Conservation (phyloP, 2,888 invertebrate genomes). For the Drosophila longiperda region DNA sequence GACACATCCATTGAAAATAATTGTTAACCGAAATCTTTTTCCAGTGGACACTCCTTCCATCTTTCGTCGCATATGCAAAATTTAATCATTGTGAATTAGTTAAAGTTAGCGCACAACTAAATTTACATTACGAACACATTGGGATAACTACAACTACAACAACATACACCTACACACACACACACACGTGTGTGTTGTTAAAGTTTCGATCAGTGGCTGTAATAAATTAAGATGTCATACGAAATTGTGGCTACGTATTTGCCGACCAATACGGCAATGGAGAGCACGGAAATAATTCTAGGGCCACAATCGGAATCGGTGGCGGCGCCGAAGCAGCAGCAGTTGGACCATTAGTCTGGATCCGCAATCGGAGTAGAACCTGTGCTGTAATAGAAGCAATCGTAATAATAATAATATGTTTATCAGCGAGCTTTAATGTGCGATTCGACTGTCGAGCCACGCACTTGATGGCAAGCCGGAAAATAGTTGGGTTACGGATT, state of each 20-base stretch:
- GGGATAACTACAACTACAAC: neutral
- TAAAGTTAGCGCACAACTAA: constrained; percentile 32
- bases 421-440: constrained; percentile 75
- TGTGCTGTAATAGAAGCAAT: constrained; percentile 56
- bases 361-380: constrained; percentile 1
- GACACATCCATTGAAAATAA: neutral
- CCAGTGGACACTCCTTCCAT: constrained; percentile 20
- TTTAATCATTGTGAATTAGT: constrained; percentile 75
- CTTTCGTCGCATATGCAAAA: constrained; percentile 51
- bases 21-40: neutral
- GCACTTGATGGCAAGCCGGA: constrained; percentile 14
- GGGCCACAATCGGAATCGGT: constrained; percentile 20
- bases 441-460: constrained; percentile 55
- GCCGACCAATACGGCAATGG: constrained; percentile 48
- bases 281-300: constrained; percentile 54
- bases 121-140: constrained; percentile 22
- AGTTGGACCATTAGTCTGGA: neutral
- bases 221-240: constrained; percentile 67
- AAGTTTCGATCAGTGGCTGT: constrained; percentile 43
- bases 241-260: constrained; percentile 46
- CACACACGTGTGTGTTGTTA: neutral
- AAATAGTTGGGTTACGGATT: neutral
- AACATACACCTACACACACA: neutral
- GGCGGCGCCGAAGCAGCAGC: constrained; percentile 5
- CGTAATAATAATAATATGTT: constrained; percentile 81